A percentile compares a stretch with the other conserved stretches of the same genome.
Evolutionary conservation across 2,797 vertebrate species (phyloP).

Genomic region (Psittacula echo): DNA sequence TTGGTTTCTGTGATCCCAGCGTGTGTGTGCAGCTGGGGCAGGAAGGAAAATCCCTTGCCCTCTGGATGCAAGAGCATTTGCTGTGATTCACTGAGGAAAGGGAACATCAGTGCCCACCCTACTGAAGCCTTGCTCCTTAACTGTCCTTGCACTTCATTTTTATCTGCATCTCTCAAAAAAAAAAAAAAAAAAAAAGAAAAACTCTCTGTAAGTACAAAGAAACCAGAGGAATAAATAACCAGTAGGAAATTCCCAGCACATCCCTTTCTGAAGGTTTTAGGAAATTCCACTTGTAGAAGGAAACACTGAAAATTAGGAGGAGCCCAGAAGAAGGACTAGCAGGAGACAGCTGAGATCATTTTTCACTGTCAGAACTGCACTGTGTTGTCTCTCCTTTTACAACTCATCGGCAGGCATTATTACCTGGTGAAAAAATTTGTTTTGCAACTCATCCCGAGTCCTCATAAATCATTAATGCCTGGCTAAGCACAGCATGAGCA

Average conservation of each 20-base stretch:
- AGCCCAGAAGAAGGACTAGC: conserved; percentile 2
- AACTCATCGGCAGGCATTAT: conserved; percentile 67
- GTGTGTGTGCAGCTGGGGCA: fast-evolving
- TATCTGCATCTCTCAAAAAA: neutral
- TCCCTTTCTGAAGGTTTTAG: conserved; percentile 1
- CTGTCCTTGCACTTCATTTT: neutral
- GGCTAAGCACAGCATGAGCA: conserved; percentile 65
- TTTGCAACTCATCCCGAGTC: conserved; percentile 68
- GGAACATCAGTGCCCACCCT: neutral
- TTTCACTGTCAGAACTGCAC: conserved; percentile 61
- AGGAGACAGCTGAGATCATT: conserved; percentile 43
- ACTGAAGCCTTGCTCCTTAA: neutral
- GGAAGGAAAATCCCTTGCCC: neutral
- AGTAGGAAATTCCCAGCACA: neutral
- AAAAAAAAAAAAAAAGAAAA: neutral
- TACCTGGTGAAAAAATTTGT: conserved; percentile 73
- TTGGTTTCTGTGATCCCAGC: neutral
- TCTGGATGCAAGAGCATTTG: neutral
- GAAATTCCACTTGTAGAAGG: conserved; percentile 38
- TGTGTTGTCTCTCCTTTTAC: conserved; percentile 65
- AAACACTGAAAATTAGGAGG: conserved; percentile 14
- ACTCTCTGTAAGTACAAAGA: neutral
- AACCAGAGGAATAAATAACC: neutral
- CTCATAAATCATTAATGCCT: conserved; percentile 74
- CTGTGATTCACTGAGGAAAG: neutral